phyloP scores from a whole-genome alignment of 2,797 vertebrate species.

The Synaphobranchus kaupii region DNA sequence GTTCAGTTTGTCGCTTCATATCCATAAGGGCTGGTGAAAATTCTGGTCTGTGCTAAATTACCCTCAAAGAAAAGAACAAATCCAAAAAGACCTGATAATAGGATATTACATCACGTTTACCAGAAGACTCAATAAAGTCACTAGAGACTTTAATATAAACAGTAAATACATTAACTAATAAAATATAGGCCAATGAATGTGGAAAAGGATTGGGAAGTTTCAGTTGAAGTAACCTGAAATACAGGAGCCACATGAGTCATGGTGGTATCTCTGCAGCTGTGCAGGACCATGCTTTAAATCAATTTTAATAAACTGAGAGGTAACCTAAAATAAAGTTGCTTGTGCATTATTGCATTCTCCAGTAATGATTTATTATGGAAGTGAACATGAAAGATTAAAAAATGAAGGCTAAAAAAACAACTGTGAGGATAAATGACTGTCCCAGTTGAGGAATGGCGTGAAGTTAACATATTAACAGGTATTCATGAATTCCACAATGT shows the following conservation, averaged over 20 bases:
- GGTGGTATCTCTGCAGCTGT: not conserved
- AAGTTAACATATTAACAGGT: constrained; percentile 7
- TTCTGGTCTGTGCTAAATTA: constrained; percentile 39
- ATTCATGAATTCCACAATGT: not conserved
- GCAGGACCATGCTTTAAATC: not conserved
- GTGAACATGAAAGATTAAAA: not conserved
- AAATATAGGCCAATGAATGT: constrained; percentile 45
- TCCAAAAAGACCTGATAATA: constrained; percentile 29
- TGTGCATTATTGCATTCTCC: not conserved
- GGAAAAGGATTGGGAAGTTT: constrained; percentile 34
- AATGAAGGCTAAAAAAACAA: not conserved
- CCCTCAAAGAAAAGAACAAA: constrained; percentile 43
- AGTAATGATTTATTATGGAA: constrained; percentile 27
- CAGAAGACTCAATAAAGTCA: constrained; percentile 26
- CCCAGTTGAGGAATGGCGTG: not conserved
- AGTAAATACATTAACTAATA: constrained; percentile 42
- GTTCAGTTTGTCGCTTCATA: constrained; percentile 35
- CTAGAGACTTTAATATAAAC: constrained; percentile 47
- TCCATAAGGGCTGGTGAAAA: constrained; percentile 15
- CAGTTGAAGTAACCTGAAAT: not conserved
- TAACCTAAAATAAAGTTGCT: not conserved
- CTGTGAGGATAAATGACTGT: not conserved
- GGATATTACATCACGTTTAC: constrained; percentile 49
- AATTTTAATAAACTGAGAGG: not conserved
- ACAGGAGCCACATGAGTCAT: not conserved